These are phyloP conservation scores for Gallinago stenura DNA, from an alignment of 2,797 vertebrate genomes.

Conservation along the genomic window DNA sequence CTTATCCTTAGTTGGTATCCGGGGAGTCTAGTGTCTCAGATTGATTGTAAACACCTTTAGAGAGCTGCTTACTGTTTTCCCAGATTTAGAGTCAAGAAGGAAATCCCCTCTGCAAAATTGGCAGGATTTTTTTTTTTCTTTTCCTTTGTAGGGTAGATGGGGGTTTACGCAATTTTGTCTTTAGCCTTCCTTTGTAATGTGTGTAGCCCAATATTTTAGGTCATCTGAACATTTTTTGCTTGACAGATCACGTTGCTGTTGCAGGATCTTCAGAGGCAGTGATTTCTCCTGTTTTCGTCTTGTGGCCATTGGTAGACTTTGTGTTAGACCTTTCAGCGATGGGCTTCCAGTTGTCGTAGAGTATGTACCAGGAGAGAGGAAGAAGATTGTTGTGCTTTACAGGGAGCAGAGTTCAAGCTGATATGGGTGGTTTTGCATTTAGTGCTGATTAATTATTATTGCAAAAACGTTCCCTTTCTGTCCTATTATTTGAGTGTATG, in stretches of 20 bases:
- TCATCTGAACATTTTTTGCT: neutral
- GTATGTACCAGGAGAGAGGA: neutral
- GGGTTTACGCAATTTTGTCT: neutral
- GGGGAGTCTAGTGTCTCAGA: neutral
- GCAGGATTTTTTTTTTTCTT: neutral
- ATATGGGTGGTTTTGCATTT: neutral
- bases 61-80: neutral
- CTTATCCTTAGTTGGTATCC: neutral
- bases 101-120: neutral
- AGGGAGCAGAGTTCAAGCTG: neutral
- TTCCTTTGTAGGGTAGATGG: neutral
- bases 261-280: neutral
- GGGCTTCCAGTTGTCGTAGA: neutral
- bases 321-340: neutral
- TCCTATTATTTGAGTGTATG: neutral
- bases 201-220: neutral
- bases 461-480: neutral
- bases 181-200: neutral
- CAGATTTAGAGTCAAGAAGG: neutral
- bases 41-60: neutral
- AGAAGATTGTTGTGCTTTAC: neutral
- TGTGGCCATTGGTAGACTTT: neutral
- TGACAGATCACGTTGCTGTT: neutral
- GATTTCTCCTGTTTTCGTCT: neutral
- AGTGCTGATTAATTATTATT: neutral